phyloP scores from a whole-genome alignment of 2,113 vertebrate genomes.

The Spea multiplicata region DNA sequence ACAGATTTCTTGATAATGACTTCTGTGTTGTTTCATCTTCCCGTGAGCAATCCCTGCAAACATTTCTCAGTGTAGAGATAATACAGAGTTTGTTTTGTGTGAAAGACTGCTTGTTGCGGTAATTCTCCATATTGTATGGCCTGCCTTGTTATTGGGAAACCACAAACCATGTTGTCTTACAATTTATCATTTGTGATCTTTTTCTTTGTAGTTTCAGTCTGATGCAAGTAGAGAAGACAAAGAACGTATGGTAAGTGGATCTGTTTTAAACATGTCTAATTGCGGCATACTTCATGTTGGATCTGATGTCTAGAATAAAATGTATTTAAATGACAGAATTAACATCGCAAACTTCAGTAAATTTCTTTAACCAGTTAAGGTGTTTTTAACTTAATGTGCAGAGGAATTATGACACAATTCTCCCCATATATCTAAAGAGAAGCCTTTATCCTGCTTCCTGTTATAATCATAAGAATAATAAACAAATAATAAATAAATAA shows the following conservation, averaged over 20 bases:
- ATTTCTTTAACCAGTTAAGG: too few relatives aligned
- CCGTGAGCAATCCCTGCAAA: neutral
- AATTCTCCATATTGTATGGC: neutral
- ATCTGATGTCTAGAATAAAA: too few relatives aligned
- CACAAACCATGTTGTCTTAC: neutral
- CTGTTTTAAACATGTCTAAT: neutral
- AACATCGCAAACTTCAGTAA: too few relatives aligned
- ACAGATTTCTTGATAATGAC: neutral
- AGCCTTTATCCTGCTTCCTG: too few relatives aligned
- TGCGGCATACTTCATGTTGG: too few relatives aligned
- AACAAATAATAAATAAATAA: too few relatives aligned
- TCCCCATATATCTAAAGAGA: too few relatives aligned
- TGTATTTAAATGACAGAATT: too few relatives aligned
- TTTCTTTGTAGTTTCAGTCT: conserved; percentile 67
- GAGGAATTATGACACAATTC: too few relatives aligned
- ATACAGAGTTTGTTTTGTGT: conserved; percentile 3
- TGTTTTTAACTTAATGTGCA: too few relatives aligned
- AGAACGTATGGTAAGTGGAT: conserved; percentile 77
- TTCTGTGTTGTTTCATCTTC: neutral
- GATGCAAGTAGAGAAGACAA: conserved; percentile 77
- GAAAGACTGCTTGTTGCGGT: neutral
- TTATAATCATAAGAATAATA: too few relatives aligned
- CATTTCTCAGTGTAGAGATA: neutral
- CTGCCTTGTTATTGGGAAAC: neutral
- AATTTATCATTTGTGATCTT: conserved; percentile 4